Percentiles rank a stretch among this genome's conserved stretches.
phyloP scores from a whole-genome alignment of 2,113 vertebrate genomes.

The Himantopus leucocephalus region DNA sequence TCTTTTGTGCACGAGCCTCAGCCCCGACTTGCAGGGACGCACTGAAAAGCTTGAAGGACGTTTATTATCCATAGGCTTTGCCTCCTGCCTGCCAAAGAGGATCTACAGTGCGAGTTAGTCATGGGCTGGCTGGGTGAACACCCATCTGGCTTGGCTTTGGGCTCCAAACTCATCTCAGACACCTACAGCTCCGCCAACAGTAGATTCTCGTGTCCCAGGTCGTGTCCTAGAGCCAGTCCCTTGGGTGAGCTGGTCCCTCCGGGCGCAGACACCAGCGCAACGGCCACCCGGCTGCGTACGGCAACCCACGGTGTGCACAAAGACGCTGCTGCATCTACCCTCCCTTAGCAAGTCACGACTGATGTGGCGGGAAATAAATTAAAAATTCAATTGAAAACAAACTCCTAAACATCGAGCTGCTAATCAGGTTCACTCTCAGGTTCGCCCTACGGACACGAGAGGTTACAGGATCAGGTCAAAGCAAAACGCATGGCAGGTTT shows the following conservation, averaged over 20 bases:
- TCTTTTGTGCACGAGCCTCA: not conserved
- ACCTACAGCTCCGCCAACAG: not conserved
- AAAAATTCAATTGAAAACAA: not conserved
- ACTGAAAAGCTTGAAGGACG: not conserved
- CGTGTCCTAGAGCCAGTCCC: not conserved
- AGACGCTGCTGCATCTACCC: not conserved
- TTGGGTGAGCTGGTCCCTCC: not conserved
- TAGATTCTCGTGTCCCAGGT: not conserved
- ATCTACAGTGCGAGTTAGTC: not conserved
- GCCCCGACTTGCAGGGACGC: not conserved
- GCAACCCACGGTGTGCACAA: fast-evolving
- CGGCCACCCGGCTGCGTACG: fast-evolving
- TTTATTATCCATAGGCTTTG: not conserved
- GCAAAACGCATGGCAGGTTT: not conserved
- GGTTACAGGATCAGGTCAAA: not conserved
- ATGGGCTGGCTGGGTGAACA: not conserved
- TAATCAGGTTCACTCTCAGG: not conserved
- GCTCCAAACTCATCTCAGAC: not conserved
- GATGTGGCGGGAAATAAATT: not conserved
- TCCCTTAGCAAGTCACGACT: fast-evolving
- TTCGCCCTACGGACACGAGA: fast-evolving
- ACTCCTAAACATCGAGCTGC: not conserved
- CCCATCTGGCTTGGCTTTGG: not conserved
- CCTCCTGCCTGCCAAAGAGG: not conserved
- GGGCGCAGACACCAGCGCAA: not conserved